These are phyloP conservation scores for Onychomys torridus DNA, from an alignment of 2,797 vertebrate species.

Conservation along the genomic window DNA sequence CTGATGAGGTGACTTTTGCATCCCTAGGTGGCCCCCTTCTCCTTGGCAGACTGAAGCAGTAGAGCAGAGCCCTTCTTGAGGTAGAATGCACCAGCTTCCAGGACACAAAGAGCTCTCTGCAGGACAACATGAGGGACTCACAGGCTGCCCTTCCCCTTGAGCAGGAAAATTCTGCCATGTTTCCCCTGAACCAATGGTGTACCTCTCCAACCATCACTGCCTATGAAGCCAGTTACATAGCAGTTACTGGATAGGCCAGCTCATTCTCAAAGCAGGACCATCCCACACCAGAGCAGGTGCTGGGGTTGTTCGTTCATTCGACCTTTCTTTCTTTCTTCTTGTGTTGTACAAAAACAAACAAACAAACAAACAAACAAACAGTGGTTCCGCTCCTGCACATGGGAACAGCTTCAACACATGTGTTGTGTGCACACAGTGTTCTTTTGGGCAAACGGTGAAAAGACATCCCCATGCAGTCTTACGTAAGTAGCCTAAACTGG, in stretches of 20 bases:
- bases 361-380: not conserved
- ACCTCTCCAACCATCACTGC: not conserved
- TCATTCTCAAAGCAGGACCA: not conserved
- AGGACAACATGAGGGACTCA: not conserved
- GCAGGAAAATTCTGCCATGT: not conserved
- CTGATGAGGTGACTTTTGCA: not conserved
- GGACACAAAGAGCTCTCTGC: not conserved
- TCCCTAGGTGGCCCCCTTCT: not conserved
- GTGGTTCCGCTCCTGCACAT: not conserved
- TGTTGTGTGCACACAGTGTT: not conserved
- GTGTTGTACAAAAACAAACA: not conserved
- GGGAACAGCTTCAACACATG: not conserved
- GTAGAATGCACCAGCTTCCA: not conserved
- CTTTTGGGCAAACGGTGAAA: not conserved
- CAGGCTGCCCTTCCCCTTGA: not conserved
- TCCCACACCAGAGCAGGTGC: not conserved
- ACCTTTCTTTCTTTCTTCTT: not conserved
- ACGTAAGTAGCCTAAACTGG: not conserved
- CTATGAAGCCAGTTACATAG: not conserved
- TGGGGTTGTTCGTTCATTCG: no score
- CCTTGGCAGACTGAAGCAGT: not conserved
- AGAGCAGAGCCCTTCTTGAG: not conserved
- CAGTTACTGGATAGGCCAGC: not conserved
- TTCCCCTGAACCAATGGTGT: not conserved
- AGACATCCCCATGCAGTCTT: not conserved